Conservation (phyloP, 1,140 invertebrate genomes). For the Pollicipes pollicipes region DNA sequence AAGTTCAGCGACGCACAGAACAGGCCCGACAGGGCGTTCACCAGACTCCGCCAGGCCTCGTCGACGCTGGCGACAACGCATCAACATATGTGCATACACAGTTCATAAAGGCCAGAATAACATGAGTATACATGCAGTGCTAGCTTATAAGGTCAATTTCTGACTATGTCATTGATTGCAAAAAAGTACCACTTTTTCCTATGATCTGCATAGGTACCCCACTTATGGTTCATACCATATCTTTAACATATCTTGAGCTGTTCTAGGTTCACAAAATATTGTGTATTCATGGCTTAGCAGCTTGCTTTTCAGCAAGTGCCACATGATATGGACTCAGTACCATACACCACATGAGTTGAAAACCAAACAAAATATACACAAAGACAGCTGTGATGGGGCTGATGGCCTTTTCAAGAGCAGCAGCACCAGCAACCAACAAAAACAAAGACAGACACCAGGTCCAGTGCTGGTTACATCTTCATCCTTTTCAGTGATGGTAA, state of each 20-base stretch:
- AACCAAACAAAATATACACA: too few species aligned
- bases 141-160: not conserved
- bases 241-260: not conserved
- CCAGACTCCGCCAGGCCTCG: constrained; percentile 66
- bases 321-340: too few species aligned
- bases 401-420: too few species aligned
- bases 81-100: constrained; percentile 5
- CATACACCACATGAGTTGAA: too few species aligned
- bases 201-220: not conserved
- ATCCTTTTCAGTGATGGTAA: too few species aligned
- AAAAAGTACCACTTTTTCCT: not conserved
- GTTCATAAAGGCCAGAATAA: not conserved
- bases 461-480: too few species aligned
- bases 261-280: not conserved
- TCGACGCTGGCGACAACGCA: constrained; percentile 37
- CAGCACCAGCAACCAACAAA: too few species aligned
- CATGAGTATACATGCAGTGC: not conserved
- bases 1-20: constrained; percentile 94
- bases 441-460: too few species aligned
- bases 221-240: not conserved
- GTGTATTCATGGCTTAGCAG: too few species aligned
- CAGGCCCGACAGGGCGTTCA: constrained; percentile 74
- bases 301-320: too few species aligned
- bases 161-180: not conserved
- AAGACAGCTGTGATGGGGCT: too few species aligned